Percentiles rank a stretch among this genome's conserved stretches.
Evolutionary conservation across 2,113 vertebrate species (phyloP).

Genomic region (Potamarius usumacintae): DNA sequence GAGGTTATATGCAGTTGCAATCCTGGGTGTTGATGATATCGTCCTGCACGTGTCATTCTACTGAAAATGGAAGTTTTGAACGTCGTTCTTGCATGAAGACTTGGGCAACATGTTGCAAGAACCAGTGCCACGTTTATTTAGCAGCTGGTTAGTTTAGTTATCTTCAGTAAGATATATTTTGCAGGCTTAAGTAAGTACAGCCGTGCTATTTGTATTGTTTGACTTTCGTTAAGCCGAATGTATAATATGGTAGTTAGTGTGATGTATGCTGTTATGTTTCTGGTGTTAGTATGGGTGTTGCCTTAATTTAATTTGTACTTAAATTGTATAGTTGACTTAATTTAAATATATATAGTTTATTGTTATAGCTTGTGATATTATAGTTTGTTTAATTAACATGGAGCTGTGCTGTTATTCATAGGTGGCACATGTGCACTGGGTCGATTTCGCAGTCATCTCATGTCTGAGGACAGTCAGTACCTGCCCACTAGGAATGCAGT

Average conservation of each 20-base stretch:
- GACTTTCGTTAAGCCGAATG: background rate
- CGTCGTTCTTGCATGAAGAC: background rate
- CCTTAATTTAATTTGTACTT: background rate
- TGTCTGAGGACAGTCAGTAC: background rate
- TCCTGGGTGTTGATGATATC: background rate
- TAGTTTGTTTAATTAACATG: background rate
- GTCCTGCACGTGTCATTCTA: background rate
- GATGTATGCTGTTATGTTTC: background rate
- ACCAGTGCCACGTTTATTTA: background rate
- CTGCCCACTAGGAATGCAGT: background rate
- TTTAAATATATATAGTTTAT: background rate
- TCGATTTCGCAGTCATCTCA: background rate
- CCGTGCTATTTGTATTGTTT: background rate
- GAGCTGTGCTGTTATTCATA: background rate
- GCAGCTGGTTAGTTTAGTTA: no score
- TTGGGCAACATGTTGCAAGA: background rate
- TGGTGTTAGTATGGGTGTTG: background rate
- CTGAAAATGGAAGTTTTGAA: background rate
- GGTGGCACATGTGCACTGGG: background rate
- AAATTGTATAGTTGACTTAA: background rate
- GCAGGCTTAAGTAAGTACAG: no score
- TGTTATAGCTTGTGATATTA: background rate
- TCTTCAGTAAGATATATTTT: no score
- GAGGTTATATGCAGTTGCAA: background rate
- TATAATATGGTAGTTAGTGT: background rate